Base-by-base conservation (phyloP, 2,113 vertebrate species). In the Uria lomvia region DNA sequence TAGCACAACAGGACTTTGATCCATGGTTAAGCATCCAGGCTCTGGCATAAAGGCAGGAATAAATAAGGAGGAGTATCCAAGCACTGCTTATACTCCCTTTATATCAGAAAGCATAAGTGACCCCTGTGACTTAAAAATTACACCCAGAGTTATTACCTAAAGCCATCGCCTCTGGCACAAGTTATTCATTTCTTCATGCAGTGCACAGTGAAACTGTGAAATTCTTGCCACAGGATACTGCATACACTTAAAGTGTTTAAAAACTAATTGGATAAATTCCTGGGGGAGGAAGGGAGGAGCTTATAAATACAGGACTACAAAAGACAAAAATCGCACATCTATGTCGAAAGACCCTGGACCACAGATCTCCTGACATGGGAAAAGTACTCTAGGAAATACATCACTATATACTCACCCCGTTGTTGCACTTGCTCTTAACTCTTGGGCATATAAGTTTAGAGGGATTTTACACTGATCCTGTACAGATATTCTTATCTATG, bases 341-440 rank as follows among this genome's bases (percentile, higher is more conserved):
- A 13, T 74, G 21, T 53, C 2, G 0, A 74, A 92, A 53, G 11
- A 27, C 22, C 4, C 23, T n/a, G 32, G 8, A 40, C 34, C 45
- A 49, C 0, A 38, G 2, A 53, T 23, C 20, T 74, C n/a, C 30
- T 70, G 26, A 42, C 1, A 4, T 1, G 21, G 27, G 3, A 15
- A 40, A 66, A 62, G 12, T 7, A 32, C 3, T 86, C 17, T 1
- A n/a, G 20, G 14, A 34, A 62, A 84, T 53, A 4, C 4, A 36
- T 74, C 45, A 36, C 15, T 24, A 5, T 18, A 24, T 56, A 11
- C 1, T 56, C 29, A 65, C 3, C 9, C 36, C 42, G 4, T 43
- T 6, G 8, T 65, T 72, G 23, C 12, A 23, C 8, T 2, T 59
- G 11, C 8, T 59, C 19, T 70, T 30, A 67, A n/a, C 6, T 42